These are phyloP conservation scores for Heterocephalus glaber DNA, from an alignment of 2,113 vertebrate genomes.

Conservation along the genomic window DNA sequence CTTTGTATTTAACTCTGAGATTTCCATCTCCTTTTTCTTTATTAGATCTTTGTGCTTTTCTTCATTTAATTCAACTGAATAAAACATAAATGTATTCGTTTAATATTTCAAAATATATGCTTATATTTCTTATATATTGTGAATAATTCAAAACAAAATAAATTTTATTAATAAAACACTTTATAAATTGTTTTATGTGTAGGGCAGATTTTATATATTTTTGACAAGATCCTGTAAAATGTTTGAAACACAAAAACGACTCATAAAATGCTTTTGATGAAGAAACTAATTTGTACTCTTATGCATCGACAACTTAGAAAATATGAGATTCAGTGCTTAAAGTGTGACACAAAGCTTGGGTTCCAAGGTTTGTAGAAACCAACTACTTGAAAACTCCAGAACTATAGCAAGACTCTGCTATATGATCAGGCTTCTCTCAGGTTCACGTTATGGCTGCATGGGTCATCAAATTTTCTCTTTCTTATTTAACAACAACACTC, in stretches of 20 bases:
- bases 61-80: constrained; percentile 89
- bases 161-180: constrained; percentile 33
- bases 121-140: constrained; percentile 33
- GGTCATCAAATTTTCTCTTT: neutral
- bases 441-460: neutral
- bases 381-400: neutral
- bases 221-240: neutral
- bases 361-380: neutral
- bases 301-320: neutral
- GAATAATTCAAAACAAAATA: neutral
- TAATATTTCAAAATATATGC: constrained; percentile 10
- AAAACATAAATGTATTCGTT: constrained; percentile 65
- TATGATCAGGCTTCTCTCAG: neutral
- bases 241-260: neutral
- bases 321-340: neutral
- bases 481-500: neutral
- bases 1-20: constrained; percentile 89
- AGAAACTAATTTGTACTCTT: neutral
- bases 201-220: constrained; percentile 17
- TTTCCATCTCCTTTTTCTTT: constrained; percentile 87
- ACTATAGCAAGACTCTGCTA: neutral
- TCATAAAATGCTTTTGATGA: neutral
- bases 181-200: constrained; percentile 25
- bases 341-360: neutral
- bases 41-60: constrained; percentile 84